These are phyloP conservation scores for Betta splendens DNA, from an alignment of 2,797 vertebrate species.

Conservation along the genomic window DNA sequence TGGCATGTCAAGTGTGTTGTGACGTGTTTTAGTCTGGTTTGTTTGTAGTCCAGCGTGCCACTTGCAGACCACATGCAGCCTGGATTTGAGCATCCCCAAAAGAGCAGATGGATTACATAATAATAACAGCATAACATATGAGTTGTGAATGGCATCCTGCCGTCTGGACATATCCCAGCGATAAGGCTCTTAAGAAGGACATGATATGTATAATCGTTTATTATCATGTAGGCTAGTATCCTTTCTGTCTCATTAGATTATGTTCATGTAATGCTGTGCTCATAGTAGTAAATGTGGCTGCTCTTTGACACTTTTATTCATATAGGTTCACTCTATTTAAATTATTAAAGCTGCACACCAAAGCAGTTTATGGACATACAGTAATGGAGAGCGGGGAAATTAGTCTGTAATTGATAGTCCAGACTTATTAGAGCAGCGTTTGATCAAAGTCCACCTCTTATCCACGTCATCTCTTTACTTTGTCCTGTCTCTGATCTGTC, in stretches of 20 bases:
- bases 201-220: slow-evolving; percentile 46
- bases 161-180: slow-evolving; percentile 22
- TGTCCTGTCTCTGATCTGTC: background rate
- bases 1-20: slow-evolving; percentile 16
- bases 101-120: slow-evolving; percentile 58
- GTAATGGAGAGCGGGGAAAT: background rate
- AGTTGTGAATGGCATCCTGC: slow-evolving; percentile 36
- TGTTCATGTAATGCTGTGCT: background rate
- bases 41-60: slow-evolving; percentile 31
- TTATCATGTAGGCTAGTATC: background rate
- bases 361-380: background rate
- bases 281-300: background rate
- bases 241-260: background rate
- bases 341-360: background rate
- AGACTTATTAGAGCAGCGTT: background rate
- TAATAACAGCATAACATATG: slow-evolving; percentile 46
- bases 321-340: background rate
- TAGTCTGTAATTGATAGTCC: background rate
- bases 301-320: background rate
- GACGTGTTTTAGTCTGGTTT: slow-evolving; percentile 24
- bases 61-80: slow-evolving; percentile 44
- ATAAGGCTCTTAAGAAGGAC: slow-evolving; percentile 44
- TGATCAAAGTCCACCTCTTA: background rate
- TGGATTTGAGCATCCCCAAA: slow-evolving; percentile 43
- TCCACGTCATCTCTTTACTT: background rate